phyloP scores from a whole-genome alignment of 2,113 vertebrate species.

The Corythaixoides concolor region DNA sequence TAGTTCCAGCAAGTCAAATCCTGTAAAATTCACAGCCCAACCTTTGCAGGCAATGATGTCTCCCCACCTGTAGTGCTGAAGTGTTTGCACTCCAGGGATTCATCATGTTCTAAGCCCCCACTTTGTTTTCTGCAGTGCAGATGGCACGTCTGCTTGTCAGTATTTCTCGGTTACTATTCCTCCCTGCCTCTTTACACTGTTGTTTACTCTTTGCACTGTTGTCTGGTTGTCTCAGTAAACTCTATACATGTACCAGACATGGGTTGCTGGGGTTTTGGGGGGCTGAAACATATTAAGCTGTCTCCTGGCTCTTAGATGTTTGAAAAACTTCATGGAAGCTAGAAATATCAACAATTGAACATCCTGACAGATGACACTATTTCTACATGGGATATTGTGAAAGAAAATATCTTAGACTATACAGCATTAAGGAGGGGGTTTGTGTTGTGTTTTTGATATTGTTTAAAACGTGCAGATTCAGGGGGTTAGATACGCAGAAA shows the following conservation, averaged over 20 bases:
- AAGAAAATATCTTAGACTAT: neutral
- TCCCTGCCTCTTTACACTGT: neutral
- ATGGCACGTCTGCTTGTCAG: neutral
- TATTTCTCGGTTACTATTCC: neutral
- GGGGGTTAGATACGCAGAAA: neutral
- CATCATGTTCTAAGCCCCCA: neutral
- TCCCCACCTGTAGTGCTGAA: neutral
- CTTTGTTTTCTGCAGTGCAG: neutral
- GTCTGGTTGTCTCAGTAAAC: neutral
- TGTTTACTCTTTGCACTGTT: no score
- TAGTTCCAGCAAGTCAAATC: neutral
- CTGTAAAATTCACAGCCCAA: neutral
- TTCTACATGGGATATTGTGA: neutral
- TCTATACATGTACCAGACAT: neutral
- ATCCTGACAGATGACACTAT: neutral
- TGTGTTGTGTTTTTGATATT: neutral
- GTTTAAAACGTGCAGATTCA: neutral
- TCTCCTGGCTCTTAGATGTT: neutral
- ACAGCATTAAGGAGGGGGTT: accelerated
- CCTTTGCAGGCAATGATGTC: neutral
- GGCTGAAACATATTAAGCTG: neutral
- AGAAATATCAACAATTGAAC: neutral
- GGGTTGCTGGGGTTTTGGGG: neutral
- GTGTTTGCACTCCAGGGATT: neutral
- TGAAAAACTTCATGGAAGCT: neutral